phyloP scores from a whole-genome alignment of 2,113 vertebrate species.

The Syngnathoides biaculeatus region DNA sequence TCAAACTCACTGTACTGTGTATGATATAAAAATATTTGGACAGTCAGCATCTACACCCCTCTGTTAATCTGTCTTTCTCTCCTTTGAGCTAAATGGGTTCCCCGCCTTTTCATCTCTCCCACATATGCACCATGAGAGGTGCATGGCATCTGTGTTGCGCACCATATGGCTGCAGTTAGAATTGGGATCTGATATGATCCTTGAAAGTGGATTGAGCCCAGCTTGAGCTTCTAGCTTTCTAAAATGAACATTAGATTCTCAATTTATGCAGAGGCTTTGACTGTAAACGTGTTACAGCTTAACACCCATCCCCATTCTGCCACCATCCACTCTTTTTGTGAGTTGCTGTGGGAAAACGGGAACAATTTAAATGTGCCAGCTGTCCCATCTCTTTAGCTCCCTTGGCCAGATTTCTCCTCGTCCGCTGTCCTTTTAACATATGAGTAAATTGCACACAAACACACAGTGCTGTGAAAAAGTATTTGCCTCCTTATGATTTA shows the following conservation, averaged over 20 bases:
- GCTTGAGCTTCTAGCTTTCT: conserved; percentile 60
- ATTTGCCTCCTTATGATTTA: no score
- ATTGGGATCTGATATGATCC: conserved; percentile 47
- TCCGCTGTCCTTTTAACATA: conserved; percentile 59
- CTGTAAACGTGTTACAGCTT: conserved; percentile 69
- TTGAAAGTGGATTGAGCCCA: conserved; percentile 59
- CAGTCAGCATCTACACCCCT: conserved; percentile 22
- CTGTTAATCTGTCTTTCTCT: background rate
- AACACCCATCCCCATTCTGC: conserved; percentile 60
- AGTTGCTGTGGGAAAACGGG: conserved; percentile 56
- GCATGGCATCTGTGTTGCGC: conserved; percentile 56
- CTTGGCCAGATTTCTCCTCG: conserved; percentile 55
- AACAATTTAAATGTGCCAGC: conserved; percentile 71
- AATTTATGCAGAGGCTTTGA: conserved; percentile 66
- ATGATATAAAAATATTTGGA: conserved; percentile 20
- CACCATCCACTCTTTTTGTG: conserved; percentile 63
- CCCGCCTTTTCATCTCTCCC: conserved; percentile 7
- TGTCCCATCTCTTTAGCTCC: conserved; percentile 64
- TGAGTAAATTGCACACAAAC: conserved; percentile 50
- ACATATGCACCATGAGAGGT: conserved; percentile 48
- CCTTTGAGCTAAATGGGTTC: conserved; percentile 10
- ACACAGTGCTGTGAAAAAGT: conserved; percentile 18
- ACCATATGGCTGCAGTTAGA: conserved; percentile 70
- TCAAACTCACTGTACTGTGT: conserved; percentile 12
- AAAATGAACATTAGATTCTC: conserved; percentile 70